phyloP scores from a whole-genome alignment of 2,888 invertebrate species.

The Epistrophe eligans region DNA sequence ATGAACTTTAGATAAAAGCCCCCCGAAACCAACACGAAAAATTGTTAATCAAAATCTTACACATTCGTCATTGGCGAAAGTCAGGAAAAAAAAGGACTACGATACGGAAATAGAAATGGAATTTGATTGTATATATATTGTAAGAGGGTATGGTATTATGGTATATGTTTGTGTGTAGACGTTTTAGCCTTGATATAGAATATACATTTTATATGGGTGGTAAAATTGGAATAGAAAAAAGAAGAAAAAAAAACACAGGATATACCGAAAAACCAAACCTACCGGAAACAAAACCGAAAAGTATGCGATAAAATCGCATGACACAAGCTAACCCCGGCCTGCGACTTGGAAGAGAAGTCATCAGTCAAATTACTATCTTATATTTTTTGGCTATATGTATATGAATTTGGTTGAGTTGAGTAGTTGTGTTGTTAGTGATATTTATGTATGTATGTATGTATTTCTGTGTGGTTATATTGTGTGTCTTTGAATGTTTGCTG shows the following conservation, averaged over 20 bases:
- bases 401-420: slow-evolving; percentile 50
- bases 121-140: slow-evolving; percentile 56
- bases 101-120: slow-evolving; percentile 73
- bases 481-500: slow-evolving; percentile 15
- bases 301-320: slow-evolving; percentile 77
- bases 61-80: slow-evolving; percentile 71
- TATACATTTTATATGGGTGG: neutral
- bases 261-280: slow-evolving; percentile 72
- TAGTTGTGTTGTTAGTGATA: slow-evolving; percentile 14
- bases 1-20: slow-evolving; percentile 74
- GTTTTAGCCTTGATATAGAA: slow-evolving; percentile 34
- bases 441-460: neutral
- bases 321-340: slow-evolving; percentile 69
- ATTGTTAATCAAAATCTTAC: slow-evolving; percentile 76
- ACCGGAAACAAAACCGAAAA: slow-evolving; percentile 75
- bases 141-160: neutral
- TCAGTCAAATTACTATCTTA: slow-evolving; percentile 77
- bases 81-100: slow-evolving; percentile 44
- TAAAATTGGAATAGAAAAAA: neutral
- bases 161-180: neutral
- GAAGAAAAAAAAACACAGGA: slow-evolving; percentile 32
- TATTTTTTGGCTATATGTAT: slow-evolving; percentile 59
- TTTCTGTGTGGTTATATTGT: neutral
- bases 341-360: slow-evolving; percentile 72
- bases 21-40: slow-evolving; percentile 60